A percentile compares a stretch with the other conserved stretches of the same genome.
phyloP scores from a whole-genome alignment of 2,888 invertebrate genomes.

The Tenthredo mesomela region DNA sequence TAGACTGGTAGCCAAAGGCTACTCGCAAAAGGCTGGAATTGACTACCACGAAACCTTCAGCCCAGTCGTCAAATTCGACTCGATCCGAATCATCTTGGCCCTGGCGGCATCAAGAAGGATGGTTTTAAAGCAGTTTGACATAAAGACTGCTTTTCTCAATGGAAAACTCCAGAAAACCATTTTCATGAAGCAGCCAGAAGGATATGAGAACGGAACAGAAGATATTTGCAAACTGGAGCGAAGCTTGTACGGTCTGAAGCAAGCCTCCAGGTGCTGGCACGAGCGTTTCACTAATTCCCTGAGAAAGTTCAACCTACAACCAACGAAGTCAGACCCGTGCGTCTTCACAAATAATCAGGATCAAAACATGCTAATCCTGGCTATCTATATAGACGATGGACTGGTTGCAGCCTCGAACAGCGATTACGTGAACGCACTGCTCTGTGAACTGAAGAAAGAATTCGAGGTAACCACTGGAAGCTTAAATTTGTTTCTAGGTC shows the following conservation, averaged over 20 bases:
- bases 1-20: slow-evolving; percentile 65
- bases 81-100: slow-evolving; percentile 63
- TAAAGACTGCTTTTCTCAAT: slow-evolving; percentile 68
- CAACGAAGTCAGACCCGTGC: slow-evolving; percentile 67
- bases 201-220: slow-evolving; percentile 64
- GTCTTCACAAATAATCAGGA: slow-evolving; percentile 61
- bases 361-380: slow-evolving; percentile 60
- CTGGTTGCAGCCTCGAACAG: slow-evolving; percentile 59
- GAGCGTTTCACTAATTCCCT: slow-evolving; percentile 64
- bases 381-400: slow-evolving; percentile 70
- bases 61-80: slow-evolving; percentile 65
- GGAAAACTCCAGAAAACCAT: slow-evolving; percentile 67
- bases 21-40: slow-evolving; percentile 60
- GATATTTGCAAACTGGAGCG: slow-evolving; percentile 68
- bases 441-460: slow-evolving; percentile 47
- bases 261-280: slow-evolving; percentile 72
- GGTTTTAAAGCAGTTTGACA: slow-evolving; percentile 64
- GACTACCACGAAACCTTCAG: slow-evolving; percentile 68
- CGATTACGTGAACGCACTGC: slow-evolving; percentile 55
- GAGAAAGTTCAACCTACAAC: slow-evolving; percentile 61
- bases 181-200: slow-evolving; percentile 70
- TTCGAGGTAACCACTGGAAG: slow-evolving; percentile 55
- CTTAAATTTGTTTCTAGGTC: slow-evolving; percentile 56
- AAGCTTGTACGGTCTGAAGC: slow-evolving; percentile 73
- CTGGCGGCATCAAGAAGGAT: slow-evolving; percentile 61